These are phyloP conservation scores for Tetragnatha versicolor DNA, from an alignment of 1,140 invertebrate genomes.

Conservation along the genomic window DNA sequence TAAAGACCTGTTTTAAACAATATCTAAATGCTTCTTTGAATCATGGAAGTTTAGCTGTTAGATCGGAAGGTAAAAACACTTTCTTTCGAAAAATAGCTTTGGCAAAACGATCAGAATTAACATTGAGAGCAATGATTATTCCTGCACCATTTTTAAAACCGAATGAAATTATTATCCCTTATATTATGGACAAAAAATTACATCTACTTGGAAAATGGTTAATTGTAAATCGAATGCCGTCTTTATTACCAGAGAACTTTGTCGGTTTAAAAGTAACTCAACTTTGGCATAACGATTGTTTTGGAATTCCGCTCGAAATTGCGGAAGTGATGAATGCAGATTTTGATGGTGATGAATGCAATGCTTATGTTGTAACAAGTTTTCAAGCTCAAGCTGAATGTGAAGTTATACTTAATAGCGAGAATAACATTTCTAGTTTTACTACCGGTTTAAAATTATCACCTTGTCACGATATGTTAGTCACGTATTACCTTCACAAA, in stretches of 20 bases:
- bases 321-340: constrained; percentile 10
- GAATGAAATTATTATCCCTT: constrained; percentile 30
- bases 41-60: constrained; percentile 10
- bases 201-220: constrained; percentile 9
- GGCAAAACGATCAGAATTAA: constrained; percentile 6
- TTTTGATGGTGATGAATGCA: constrained; percentile 34
- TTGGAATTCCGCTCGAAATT: constrained; percentile 35
- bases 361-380: neutral
- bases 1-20: constrained; percentile 4
- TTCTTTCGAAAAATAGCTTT: constrained; percentile 29
- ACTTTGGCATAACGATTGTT: constrained; percentile 8
- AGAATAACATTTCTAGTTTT: constrained; percentile 20
- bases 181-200: neutral
- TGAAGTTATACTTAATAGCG: neutral
- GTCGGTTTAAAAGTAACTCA: neutral
- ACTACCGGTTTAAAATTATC: constrained; percentile 10
- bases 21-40: constrained; percentile 20
- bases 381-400: constrained; percentile 16
- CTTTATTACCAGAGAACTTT: constrained; percentile 30
- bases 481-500: neutral
- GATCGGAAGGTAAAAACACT: constrained; percentile 28
- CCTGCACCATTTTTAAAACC: constrained; percentile 22
- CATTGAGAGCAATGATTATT: constrained; percentile 24
- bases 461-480: constrained; percentile 19
- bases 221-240: constrained; percentile 38